These are phyloP conservation scores for Aplodontia rufa DNA, from an alignment of 2,113 vertebrate species.

Conservation along the genomic window DNA sequence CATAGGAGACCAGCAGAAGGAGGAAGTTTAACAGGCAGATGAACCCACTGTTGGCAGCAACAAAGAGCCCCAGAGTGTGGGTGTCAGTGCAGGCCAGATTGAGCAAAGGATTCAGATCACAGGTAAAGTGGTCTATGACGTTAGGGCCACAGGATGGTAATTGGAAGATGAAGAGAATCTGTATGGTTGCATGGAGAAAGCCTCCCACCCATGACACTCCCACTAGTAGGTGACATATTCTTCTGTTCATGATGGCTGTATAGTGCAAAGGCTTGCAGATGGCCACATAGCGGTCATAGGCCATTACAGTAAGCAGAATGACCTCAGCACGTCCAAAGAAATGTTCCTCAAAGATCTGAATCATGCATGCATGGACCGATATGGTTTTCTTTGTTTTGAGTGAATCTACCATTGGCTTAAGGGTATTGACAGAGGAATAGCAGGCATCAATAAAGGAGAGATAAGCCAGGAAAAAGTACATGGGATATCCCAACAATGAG, in stretches of 20 bases:
- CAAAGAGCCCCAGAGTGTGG: constrained; percentile 52
- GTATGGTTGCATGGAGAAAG: constrained; percentile 56
- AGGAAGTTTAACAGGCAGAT: constrained; percentile 66
- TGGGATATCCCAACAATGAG: constrained; percentile 42
- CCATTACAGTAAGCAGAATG: constrained; percentile 62
- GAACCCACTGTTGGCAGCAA: constrained; percentile 67
- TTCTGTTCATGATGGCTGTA: constrained; percentile 7
- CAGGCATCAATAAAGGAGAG: constrained; percentile 55
- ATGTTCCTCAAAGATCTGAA: constrained; percentile 63
- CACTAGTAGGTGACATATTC: constrained; percentile 1
- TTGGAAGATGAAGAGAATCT: constrained; percentile 52
- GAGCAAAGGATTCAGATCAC: constrained; percentile 60
- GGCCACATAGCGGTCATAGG: constrained; percentile 67
- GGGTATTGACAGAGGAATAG: constrained; percentile 57
- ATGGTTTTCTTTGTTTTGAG: constrained; percentile 34
- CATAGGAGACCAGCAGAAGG: constrained; percentile 57
- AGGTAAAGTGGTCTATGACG: constrained; percentile 64
- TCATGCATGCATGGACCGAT: constrained; percentile 55
- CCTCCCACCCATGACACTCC: constrained; percentile 58
- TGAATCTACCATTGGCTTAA: constrained; percentile 59
- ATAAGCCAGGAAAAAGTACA: constrained; percentile 60
- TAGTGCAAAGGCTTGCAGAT: constrained; percentile 68
- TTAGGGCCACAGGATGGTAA: constrained; percentile 60
- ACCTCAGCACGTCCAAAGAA: constrained; percentile 64
- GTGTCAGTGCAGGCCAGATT: constrained; percentile 54